phyloP scores from a whole-genome alignment of 1,140 invertebrate genomes.

The Coenobita brevimanus region DNA sequence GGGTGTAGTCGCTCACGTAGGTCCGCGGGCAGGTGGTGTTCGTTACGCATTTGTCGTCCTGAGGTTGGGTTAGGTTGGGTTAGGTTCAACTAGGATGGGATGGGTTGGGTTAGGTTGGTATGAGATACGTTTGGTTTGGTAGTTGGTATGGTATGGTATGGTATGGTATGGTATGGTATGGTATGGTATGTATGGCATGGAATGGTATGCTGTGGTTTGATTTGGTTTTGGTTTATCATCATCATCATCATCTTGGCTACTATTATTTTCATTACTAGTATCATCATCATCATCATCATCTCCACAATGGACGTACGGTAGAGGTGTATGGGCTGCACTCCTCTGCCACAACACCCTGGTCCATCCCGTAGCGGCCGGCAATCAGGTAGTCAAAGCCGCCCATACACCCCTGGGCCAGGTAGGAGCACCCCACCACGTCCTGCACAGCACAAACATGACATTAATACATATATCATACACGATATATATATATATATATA shows the following conservation, averaged over 20 bases:
- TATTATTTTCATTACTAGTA: no score
- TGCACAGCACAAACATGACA: constrained; percentile 70
- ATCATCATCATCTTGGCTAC: no score
- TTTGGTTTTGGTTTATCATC: not conserved
- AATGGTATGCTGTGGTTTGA: no score
- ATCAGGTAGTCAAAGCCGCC: constrained; percentile 78
- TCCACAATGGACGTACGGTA: constrained; percentile 69
- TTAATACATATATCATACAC: no score
- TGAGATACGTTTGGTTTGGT: constrained; percentile 72
- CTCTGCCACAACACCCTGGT: constrained; percentile 76
- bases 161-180: no score
- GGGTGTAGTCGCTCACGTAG: constrained; percentile 33
- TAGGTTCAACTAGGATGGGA: no score
- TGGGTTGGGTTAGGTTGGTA: no score
- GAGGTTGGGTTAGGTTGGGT: no score
- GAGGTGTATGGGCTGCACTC: constrained; percentile 75
- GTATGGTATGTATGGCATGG: no score
- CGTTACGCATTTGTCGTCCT: constrained; percentile 75
- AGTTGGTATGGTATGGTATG: no score
- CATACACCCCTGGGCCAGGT: constrained; percentile 76
- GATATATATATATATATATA: no score
- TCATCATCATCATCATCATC: no score
- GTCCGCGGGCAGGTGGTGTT: constrained; percentile 27
- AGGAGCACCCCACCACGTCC: constrained; percentile 76
- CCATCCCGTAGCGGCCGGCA: constrained; percentile 74